Percentiles rank a stretch among this genome's conserved stretches.
Conservation (phyloP, 2,113 vertebrate species). For the Macrotis lagotis region DNA sequence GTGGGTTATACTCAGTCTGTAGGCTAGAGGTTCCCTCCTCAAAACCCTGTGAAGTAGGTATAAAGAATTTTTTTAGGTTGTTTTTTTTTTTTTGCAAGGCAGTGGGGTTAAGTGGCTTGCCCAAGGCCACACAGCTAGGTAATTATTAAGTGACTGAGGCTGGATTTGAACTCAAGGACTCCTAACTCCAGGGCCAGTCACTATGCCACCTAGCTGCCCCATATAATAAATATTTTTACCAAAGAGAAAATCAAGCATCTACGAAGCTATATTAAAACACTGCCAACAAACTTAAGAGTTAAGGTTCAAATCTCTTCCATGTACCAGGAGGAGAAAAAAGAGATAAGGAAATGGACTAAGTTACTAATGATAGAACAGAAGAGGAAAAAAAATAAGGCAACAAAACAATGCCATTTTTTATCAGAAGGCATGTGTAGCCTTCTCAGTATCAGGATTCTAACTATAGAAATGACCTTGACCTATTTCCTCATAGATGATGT, state of each 20-base stretch:
- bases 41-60: neutral
- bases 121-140: too few species aligned
- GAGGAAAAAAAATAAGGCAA: neutral
- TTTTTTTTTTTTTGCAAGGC: too few species aligned
- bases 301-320: neutral
- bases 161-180: too few species aligned
- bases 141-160: too few species aligned
- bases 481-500: neutral
- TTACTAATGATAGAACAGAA: neutral
- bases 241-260: neutral
- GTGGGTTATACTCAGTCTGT: too few species aligned
- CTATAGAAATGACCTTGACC: conserved; percentile 35
- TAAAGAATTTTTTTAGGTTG: too few species aligned
- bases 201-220: too few species aligned
- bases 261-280: neutral
- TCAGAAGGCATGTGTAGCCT: neutral
- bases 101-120: too few species aligned
- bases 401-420: neutral
- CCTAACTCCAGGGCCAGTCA: too few species aligned
- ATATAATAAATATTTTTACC: too few species aligned
- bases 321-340: neutral
- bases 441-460: neutral
- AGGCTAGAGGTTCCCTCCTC: neutral
- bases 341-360: neutral
- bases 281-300: neutral